Evolutionary conservation across 2,797 vertebrate species (phyloP).

Genomic region (Adrianichthys oophorus): DNA sequence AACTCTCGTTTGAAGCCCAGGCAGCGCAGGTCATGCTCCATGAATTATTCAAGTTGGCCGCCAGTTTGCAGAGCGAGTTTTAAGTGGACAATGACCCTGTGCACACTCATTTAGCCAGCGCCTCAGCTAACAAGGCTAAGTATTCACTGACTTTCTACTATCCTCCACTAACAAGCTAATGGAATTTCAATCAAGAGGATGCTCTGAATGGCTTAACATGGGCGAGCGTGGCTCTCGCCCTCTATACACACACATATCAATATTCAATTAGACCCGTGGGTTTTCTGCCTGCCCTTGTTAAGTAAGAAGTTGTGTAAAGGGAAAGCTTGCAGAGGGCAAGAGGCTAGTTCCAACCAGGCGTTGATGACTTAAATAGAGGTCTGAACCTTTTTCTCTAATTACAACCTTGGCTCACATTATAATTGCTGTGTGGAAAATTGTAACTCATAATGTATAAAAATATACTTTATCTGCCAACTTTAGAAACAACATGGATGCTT

Average conservation of each 20-base stretch:
- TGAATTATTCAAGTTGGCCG: slow-evolving; percentile 76
- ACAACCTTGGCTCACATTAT: slow-evolving; percentile 43
- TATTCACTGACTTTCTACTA: slow-evolving; percentile 68
- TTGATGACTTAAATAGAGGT: slow-evolving; percentile 51
- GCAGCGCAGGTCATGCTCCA: slow-evolving; percentile 63
- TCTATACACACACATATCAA: slow-evolving; percentile 68
- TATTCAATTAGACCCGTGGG: slow-evolving; percentile 77
- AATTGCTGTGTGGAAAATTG: slow-evolving; percentile 9
- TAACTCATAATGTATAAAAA: slow-evolving; percentile 26
- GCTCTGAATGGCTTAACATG: slow-evolving; percentile 70
- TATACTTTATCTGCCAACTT: slow-evolving; percentile 8
- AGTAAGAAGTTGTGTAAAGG: slow-evolving; percentile 64
- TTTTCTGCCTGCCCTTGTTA: slow-evolving; percentile 66
- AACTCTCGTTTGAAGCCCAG: slow-evolving; percentile 66
- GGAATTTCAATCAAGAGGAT: slow-evolving; percentile 81
- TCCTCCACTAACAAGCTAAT: slow-evolving; percentile 80
- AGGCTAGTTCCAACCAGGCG: slow-evolving; percentile 47
- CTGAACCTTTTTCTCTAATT: slow-evolving; percentile 50
- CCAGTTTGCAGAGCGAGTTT: slow-evolving; percentile 70
- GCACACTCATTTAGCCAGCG: slow-evolving; percentile 76
- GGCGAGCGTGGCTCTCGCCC: slow-evolving; percentile 52
- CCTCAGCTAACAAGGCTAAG: slow-evolving; percentile 77
- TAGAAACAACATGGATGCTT: not conserved
- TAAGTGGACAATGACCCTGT: slow-evolving; percentile 81
- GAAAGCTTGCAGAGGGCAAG: slow-evolving; percentile 58